phyloP scores from a whole-genome alignment of 2,888 invertebrate genomes.

The Heliconius erato region DNA sequence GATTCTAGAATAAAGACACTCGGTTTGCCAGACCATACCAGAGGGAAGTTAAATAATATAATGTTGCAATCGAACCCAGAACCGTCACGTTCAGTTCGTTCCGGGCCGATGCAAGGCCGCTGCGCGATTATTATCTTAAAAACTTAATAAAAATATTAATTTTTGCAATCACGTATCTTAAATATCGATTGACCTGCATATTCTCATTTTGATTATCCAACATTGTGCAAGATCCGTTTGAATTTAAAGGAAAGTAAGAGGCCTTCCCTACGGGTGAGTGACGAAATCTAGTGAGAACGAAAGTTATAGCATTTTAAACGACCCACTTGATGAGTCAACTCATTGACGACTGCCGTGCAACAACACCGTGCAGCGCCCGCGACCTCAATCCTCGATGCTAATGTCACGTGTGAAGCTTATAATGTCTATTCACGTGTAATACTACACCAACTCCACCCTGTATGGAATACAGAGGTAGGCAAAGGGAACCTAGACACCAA shows the following conservation, averaged over 20 bases:
- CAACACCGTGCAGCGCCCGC: constrained; percentile 2
- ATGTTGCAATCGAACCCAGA: too few species aligned
- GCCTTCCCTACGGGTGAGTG: not conserved
- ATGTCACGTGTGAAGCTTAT: not conserved
- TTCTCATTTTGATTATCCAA: constrained; percentile 1
- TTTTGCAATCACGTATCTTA: not conserved
- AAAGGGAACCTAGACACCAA: too few species aligned
- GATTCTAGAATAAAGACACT: too few species aligned
- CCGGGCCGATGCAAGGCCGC: too few species aligned
- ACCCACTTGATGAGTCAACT: constrained; percentile 30
- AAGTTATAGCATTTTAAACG: constrained; percentile 19
- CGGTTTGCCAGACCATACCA: too few species aligned
- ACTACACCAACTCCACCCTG: not conserved
- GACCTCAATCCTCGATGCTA: constrained; percentile 20
- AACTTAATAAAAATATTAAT: not conserved
- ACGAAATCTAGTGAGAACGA: constrained; percentile 15
- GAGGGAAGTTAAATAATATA: too few species aligned
- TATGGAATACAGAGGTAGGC: too few species aligned
- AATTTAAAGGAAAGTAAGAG: not conserved
- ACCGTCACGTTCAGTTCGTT: too few species aligned
- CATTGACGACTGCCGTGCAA: constrained; percentile 22
- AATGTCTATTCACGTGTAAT: not conserved
- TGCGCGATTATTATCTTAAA: too few species aligned
- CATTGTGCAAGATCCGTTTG: constrained; percentile 28
- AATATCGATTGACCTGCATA: not conserved